A percentile compares a stretch with the other conserved stretches of the same genome.
Evolutionary conservation across 1,140 invertebrate species (phyloP).

Genomic region (Diachasmimorpha longicaudata): DNA sequence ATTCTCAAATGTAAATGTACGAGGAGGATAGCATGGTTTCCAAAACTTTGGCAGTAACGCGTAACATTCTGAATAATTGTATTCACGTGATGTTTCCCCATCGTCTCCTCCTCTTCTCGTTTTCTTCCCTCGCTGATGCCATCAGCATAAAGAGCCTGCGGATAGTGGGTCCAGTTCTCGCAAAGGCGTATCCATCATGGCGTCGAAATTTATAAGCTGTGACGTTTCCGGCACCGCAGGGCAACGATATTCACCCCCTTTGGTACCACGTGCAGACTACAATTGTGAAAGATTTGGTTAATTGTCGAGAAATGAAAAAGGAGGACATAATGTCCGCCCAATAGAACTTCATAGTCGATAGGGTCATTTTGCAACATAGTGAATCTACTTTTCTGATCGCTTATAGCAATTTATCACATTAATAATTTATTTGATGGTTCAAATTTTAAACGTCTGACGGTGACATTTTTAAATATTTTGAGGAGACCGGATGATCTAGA

Average conservation of each 20-base stretch:
- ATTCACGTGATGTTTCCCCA: conserved; percentile 37
- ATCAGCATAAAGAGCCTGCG: background rate
- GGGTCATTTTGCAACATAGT: too few species aligned
- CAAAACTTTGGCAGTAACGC: background rate
- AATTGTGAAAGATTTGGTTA: background rate
- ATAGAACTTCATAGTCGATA: too few species aligned
- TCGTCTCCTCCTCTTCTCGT: conserved; percentile 4
- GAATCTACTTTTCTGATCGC: too few species aligned
- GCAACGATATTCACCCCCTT: background rate
- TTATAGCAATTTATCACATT: too few species aligned
- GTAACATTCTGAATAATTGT: conserved; percentile 35
- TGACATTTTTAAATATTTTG: too few species aligned
- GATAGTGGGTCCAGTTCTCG: background rate
- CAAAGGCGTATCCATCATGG: conserved; percentile 17
- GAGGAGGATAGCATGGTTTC: too few species aligned
- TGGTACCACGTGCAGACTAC: background rate
- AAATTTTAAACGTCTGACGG: too few species aligned
- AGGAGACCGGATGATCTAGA: too few species aligned
- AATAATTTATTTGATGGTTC: too few species aligned
- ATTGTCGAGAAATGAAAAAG: background rate
- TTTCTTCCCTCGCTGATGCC: background rate
- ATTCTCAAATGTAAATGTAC: too few species aligned
- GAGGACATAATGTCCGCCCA: background rate
- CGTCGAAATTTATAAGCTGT: conserved; percentile 52
- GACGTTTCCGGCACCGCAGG: conserved; percentile 46